These are phyloP conservation scores for Oreamnos americanus DNA, from an alignment of 2,113 vertebrate species.

Conservation along the genomic window DNA sequence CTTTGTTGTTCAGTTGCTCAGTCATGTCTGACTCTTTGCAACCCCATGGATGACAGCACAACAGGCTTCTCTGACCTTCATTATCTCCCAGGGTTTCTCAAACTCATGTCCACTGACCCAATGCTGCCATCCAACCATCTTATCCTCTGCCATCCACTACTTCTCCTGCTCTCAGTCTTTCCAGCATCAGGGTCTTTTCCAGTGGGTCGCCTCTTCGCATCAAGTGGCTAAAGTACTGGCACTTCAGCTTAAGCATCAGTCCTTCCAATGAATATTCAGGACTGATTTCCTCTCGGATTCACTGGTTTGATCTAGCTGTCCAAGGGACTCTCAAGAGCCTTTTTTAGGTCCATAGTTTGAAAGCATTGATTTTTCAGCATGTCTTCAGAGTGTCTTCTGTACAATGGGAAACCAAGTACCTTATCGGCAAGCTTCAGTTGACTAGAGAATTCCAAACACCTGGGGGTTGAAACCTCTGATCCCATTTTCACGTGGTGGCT, in stretches of 20 bases:
- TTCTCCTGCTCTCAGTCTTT: background rate
- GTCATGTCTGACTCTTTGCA: background rate
- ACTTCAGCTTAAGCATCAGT: background rate
- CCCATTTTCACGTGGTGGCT: background rate
- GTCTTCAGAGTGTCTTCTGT: background rate
- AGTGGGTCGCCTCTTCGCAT: rapidly evolving
- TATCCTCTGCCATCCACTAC: background rate
- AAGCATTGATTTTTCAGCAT: background rate
- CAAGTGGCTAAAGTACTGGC: background rate
- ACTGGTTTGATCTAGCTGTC: background rate
- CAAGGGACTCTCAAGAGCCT: background rate
- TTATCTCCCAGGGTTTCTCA: background rate
- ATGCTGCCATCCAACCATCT: background rate
- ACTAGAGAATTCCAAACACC: background rate
- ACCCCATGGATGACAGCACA: background rate
- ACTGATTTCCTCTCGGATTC: background rate
- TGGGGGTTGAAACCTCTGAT: background rate
- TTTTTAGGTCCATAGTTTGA: background rate
- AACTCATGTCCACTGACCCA: background rate
- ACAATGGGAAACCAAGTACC: background rate
- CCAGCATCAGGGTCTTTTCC: background rate
- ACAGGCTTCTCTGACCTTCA: background rate
- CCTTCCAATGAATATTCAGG: background rate
- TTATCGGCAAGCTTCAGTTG: background rate
- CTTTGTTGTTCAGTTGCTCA: background rate